phyloP scores from a whole-genome alignment of 2,797 vertebrate genomes.

The Hafferia zeledoni region DNA sequence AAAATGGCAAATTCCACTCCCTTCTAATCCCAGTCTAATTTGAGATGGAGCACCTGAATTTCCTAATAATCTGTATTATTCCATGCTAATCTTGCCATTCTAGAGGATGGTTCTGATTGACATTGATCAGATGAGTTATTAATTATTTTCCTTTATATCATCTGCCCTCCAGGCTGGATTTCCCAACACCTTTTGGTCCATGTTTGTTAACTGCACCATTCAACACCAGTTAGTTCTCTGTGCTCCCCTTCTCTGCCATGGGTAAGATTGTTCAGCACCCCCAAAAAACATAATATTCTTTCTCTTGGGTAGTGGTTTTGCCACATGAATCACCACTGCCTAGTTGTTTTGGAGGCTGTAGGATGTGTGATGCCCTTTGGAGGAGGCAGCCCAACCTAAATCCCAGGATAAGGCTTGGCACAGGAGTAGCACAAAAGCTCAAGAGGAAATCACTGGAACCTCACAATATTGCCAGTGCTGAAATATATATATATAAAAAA shows the following conservation, averaged over 20 bases:
- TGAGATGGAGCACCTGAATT: neutral
- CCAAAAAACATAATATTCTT: neutral
- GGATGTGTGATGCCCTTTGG: neutral
- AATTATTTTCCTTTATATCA: neutral
- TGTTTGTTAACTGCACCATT: neutral
- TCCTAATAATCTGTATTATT: conserved; percentile 19
- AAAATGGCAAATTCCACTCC: neutral
- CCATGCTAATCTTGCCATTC: neutral
- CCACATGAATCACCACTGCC: neutral
- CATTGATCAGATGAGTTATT: conserved; percentile 6
- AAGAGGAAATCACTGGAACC: neutral
- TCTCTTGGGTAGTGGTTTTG: neutral
- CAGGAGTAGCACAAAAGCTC: neutral
- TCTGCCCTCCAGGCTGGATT: neutral
- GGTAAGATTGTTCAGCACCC: neutral
- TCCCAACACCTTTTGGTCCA: neutral
- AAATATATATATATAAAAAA: neutral
- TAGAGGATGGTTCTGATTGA: neutral
- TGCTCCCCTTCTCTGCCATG: neutral
- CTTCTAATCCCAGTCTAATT: neutral
- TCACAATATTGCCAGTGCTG: neutral
- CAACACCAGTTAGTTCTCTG: neutral
- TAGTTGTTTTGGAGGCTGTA: neutral
- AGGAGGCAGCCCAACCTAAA: neutral
- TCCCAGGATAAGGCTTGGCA: neutral